Base-by-base conservation (phyloP, 2,113 vertebrate genomes). In the Phoenicopterus ruber region DNA sequence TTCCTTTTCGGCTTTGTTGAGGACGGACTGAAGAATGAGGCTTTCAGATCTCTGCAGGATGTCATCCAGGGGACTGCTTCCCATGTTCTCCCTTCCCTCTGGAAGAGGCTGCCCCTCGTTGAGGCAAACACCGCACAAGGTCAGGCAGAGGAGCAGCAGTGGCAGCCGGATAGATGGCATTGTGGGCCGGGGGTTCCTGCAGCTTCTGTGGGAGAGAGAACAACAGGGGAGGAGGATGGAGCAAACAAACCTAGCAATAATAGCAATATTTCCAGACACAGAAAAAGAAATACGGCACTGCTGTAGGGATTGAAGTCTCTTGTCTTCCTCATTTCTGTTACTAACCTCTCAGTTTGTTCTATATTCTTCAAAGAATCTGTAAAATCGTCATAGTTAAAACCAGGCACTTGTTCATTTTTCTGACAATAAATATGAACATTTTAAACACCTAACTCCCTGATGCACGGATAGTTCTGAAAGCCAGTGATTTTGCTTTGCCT, bases 161-260 rank as follows among this genome's bases (percentile, higher is more conserved):
- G 98, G 81, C 86, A 98, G 96, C 79, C 96, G 98, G 81, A 94
- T 88, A 34, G 98, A 97, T 96, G 97, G 97, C 99, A 99, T 99
- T 82, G 70, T 96, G 83, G 83, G 50, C 79, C 14, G 24, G 82
- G n/a, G 38, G 61, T 88, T 96, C 92, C 96, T 96, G 94, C 38
- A 97, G 1, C 78, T 91, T 71, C 65, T 19, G 3, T 17, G 42
- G 54, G 78, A 69, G 76, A 94, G 79, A 83, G 47, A 86, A 65
- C 44, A 90, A 78, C 55, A 50, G 40, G 36, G 42, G n/a, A 86
- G 52, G 34, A 89, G 17, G 34, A 17, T 92, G 59, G 50, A 89
- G 50, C 58, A 54, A 82, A 77, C 36, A 87, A 62, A 86, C 36
- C 31, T 38, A 67, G 57, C 38, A 88, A 29, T 18, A 88, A 66